A percentile compares a stretch with the other conserved stretches of the same genome.
phyloP scores from a whole-genome alignment of 2,113 vertebrate genomes.

The Empidonax alnorum region DNA sequence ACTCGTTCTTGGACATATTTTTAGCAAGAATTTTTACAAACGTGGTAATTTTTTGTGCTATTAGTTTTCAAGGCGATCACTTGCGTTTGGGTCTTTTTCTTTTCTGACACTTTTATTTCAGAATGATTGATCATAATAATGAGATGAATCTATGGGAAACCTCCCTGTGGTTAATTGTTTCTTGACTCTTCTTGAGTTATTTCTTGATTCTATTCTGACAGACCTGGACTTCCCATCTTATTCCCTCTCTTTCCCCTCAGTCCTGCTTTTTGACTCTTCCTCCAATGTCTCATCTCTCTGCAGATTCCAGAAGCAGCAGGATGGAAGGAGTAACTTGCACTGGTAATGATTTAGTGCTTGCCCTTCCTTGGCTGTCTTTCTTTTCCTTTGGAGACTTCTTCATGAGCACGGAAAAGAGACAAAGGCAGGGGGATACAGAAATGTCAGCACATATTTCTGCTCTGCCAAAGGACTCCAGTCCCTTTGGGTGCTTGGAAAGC shows the following conservation, averaged over 20 bases:
- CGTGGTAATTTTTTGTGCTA: background rate
- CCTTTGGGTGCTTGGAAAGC: background rate
- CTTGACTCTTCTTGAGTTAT: background rate
- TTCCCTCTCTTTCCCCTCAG: background rate
- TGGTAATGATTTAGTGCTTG: background rate
- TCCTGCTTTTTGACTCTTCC: background rate
- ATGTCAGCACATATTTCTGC: background rate
- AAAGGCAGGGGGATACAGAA: background rate
- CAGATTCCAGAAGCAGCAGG: background rate
- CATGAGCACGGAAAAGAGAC: background rate
- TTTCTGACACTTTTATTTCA: background rate
- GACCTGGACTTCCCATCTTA: background rate
- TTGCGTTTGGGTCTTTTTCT: background rate
- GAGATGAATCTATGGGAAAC: background rate
- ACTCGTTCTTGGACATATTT: fast-evolving
- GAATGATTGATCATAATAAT: background rate
- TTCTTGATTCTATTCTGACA: background rate
- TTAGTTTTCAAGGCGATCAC: background rate
- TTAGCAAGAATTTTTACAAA: background rate
- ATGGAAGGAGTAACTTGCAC: background rate
- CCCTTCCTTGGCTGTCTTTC: background rate
- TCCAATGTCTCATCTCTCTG: background rate
- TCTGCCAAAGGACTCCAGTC: background rate
- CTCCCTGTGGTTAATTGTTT: background rate
- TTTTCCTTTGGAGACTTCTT: background rate